These are phyloP conservation scores for Psittacula derbiana DNA, from an alignment of 2,797 vertebrate genomes.

Conservation along the genomic window DNA sequence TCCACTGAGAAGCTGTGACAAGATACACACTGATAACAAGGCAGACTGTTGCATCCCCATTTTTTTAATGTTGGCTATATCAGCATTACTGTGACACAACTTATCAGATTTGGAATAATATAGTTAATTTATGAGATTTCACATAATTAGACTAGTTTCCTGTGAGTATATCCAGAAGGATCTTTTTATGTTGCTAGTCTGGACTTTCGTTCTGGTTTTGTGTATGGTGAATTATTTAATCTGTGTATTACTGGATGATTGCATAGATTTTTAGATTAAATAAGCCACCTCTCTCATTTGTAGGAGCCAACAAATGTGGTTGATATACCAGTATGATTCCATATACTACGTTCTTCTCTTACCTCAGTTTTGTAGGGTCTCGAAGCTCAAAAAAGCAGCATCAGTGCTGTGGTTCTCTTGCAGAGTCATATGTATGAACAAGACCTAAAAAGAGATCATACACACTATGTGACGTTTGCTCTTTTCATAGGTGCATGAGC, in stretches of 20 bases:
- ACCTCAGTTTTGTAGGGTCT: not conserved
- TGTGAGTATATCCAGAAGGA: not conserved
- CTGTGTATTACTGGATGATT: not conserved
- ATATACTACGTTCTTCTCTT: not conserved
- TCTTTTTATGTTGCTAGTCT: not conserved
- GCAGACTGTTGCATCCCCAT: not conserved
- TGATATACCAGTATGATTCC: not conserved
- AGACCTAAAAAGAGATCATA: not conserved
- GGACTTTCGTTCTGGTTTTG: not conserved
- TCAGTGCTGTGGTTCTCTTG: not conserved
- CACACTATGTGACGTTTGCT: not conserved
- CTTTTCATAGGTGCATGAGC: not conserved
- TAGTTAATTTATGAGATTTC: conserved; percentile 31
- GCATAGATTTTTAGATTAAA: not conserved
- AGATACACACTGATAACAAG: conserved; percentile 51
- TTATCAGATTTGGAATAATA: conserved; percentile 24
- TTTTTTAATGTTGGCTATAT: conserved; percentile 39
- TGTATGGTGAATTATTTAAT: not conserved
- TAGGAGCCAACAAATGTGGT: not conserved
- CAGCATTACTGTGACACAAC: conserved; percentile 30
- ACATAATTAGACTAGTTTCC: not conserved
- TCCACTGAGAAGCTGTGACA: conserved; percentile 57
- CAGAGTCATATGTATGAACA: not conserved
- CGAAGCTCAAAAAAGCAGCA: not conserved
- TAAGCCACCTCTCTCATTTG: not conserved